Percentiles rank a stretch among this genome's conserved stretches.
phyloP scores from a whole-genome alignment of 2,113 vertebrate species.

The Patagioenas fasciata region DNA sequence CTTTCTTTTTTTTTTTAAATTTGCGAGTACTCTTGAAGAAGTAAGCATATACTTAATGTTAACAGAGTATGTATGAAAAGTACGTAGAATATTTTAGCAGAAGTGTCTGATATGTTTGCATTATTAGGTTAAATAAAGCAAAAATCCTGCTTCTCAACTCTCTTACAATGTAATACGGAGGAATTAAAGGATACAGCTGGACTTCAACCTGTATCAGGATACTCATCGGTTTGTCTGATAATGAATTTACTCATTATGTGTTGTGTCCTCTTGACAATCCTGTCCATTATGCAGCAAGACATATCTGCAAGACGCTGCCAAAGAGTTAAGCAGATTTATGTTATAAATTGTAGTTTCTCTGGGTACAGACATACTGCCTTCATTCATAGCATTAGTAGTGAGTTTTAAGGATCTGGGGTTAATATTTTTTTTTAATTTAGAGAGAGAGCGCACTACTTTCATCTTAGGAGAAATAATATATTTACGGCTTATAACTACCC shows the following conservation, averaged over 20 bases:
- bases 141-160: not conserved
- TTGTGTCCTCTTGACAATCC: not conserved
- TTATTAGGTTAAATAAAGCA: not conserved
- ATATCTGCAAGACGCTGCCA: not conserved
- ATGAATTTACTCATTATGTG: not conserved
- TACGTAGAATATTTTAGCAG: not conserved
- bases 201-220: not conserved
- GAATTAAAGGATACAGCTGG: not conserved
- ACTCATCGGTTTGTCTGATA: too few species aligned
- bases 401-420: not conserved
- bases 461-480: not conserved
- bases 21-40: not conserved
- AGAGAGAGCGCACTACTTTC: not conserved
- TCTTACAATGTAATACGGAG: not conserved
- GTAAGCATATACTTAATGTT: not conserved
- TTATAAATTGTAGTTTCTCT: not conserved
- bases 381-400: not conserved
- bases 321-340: not conserved
- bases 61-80: not conserved
- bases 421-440: not conserved
- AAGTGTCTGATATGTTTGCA: accelerated
- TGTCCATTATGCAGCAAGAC: not conserved
- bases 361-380: not conserved
- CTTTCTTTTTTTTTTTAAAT: too few species aligned
- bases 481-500: not conserved